Evolutionary conservation across 2,113 vertebrate species (phyloP).

Genomic region (Nannobrachium achirus): DNA sequence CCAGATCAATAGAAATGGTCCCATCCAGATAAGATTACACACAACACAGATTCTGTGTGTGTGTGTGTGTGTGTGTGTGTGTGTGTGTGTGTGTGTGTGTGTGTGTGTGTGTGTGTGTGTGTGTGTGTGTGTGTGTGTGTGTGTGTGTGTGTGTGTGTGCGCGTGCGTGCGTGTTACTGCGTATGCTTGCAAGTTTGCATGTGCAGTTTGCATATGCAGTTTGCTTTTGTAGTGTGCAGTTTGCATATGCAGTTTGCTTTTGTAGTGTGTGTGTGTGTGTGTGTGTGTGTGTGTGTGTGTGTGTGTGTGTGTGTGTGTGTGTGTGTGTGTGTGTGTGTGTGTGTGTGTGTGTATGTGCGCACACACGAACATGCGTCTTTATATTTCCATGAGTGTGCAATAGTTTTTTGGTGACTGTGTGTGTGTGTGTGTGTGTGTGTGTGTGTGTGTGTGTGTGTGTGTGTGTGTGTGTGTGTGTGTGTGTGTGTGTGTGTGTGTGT

Average conservation of each 20-base stretch:
- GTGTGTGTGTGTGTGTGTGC: neutral
- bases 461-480: constrained; percentile 25
- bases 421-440: neutral
- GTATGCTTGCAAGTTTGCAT: neutral
- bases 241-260: constrained; percentile 1
- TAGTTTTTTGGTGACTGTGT: constrained; percentile 8
- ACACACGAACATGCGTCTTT: too few species aligned
- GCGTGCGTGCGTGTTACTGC: constrained; percentile 12
- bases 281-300: neutral
- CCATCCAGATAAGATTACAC: constrained; percentile 76
- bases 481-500: constrained; percentile 1
- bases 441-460: neutral
- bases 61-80: constrained; percentile 6
- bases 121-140: neutral
- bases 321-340: neutral
- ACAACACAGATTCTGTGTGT: constrained; percentile 45
- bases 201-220: constrained; percentile 14
- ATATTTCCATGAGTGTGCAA: constrained; percentile 15
- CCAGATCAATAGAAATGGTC: constrained; percentile 71
- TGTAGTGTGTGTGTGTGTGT: neutral
- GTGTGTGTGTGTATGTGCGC: constrained; percentile 8
- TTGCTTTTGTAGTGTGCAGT: neutral
- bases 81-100: constrained; percentile 29
- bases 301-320: neutral
- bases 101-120: constrained; percentile 38